Conservation (phyloP, 2,797 vertebrate species). For the Scleropages formosus region DNA sequence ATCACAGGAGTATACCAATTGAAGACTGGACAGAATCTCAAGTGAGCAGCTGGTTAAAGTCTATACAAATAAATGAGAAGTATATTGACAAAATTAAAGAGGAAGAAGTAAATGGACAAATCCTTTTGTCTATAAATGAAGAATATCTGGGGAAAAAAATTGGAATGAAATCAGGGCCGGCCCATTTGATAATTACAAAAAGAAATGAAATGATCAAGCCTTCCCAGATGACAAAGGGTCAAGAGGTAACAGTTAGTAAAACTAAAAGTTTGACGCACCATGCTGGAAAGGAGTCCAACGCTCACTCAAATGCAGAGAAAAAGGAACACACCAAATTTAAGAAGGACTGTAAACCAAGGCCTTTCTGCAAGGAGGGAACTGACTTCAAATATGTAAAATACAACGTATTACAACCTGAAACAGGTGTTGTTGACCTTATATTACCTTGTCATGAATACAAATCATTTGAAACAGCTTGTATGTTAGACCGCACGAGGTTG, state of each 20-base stretch:
- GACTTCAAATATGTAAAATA: constrained; percentile 71
- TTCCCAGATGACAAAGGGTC: constrained; percentile 35
- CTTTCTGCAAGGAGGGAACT: constrained; percentile 62
- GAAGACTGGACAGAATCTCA: constrained; percentile 69
- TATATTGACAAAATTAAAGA: constrained; percentile 63
- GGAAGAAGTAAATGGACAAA: constrained; percentile 70
- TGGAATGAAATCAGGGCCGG: constrained; percentile 72
- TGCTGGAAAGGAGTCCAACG: background rate
- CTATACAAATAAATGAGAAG: constrained; percentile 64
- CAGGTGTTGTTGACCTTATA: constrained; percentile 68
- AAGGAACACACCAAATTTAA: constrained; percentile 32
- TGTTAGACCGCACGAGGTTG: constrained; percentile 59
- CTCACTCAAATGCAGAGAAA: constrained; percentile 19
- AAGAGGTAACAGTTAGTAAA: constrained; percentile 16
- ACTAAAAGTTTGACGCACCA: background rate
- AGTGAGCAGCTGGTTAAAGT: constrained; percentile 70
- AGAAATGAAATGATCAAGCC: constrained; percentile 61
- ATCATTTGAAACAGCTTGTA: constrained; percentile 64
- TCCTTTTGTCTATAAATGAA: constrained; percentile 61
- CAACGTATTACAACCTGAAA: constrained; percentile 73
- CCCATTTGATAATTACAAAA: constrained; percentile 65
- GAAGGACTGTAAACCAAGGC: constrained; percentile 63
- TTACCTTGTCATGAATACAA: constrained; percentile 80
- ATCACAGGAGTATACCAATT: constrained; percentile 41
- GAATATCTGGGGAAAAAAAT: constrained; percentile 62